Evolutionary conservation across 1,140 invertebrate species (phyloP), one percentile per base, ranked within the genome.

Genomic region (Chymomyza costata): DNA sequence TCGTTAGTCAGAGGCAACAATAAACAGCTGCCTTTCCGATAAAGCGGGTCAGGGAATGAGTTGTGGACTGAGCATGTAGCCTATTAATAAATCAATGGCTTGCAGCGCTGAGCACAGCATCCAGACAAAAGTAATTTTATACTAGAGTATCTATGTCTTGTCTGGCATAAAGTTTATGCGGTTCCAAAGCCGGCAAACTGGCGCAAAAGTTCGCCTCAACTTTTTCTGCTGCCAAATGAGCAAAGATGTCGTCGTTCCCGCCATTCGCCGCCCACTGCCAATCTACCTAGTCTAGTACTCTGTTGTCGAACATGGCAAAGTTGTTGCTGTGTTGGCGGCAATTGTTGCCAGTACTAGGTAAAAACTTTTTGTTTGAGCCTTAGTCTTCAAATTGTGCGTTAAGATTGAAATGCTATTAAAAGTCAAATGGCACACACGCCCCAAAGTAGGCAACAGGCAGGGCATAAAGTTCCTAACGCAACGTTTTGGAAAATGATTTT

Each of bases 61-160:
- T 55, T 35, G 13, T 13, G 18, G n/a, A n/a, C n/a, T n/a, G n/a
- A n/a, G n/a, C n/a, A n/a, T 7, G 25, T 50, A 35, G 38, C 49
- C 51, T 60, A 76, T 76, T 78, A 76, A 76, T 76, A 76, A 76
- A 76, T 76, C 70, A 76, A 78, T 66, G 62, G 57, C 54, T 73
- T 68, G 41, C 59, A 53, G 38, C 48, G 67, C 15, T 38, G 61
- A 28, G n/a, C 35, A 37, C 43, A 51, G 64, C 60, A 64, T 60
- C 64, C 37, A 44, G 43, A 54, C 65, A 62, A 76, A 74, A 74
- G 61, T 74, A n/a, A n/a, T n/a, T n/a, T n/a, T n/a, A n/a, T n/a
- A n/a, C n/a, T n/a, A n/a, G n/a, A n/a, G n/a, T n/a, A n/a, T n/a
- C n/a, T 76, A 47, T 59, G 57, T 48, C 37, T 16, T 16, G 25